phyloP scores from a whole-genome alignment of 2,797 vertebrate species.

The Carduelis carduelis region DNA sequence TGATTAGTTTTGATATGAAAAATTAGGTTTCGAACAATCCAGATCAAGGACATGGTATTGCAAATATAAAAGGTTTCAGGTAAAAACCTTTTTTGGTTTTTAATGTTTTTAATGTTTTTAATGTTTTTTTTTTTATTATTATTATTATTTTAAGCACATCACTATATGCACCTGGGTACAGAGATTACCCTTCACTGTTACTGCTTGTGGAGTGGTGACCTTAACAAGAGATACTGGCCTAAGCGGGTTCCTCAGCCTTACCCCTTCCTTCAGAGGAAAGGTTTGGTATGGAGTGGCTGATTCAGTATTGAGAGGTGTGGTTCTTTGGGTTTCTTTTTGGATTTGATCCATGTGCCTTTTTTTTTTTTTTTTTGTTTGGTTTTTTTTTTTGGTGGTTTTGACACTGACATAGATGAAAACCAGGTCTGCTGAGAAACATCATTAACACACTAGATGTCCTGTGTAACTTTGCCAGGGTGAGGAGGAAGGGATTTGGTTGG shows the following conservation, averaged over 20 bases:
- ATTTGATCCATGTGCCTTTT: neutral
- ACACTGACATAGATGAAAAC: neutral
- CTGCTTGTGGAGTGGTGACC: neutral
- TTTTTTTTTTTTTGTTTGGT: neutral
- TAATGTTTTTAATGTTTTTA: neutral
- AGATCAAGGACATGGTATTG: neutral
- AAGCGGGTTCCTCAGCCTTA: neutral
- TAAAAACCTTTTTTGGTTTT: neutral
- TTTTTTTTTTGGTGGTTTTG: neutral
- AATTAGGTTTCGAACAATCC: neutral
- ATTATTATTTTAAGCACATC: neutral
- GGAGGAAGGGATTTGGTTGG: neutral
- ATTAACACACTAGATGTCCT: neutral
- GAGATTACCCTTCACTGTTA: neutral
- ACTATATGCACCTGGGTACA: neutral
- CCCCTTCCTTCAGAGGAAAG: neutral
- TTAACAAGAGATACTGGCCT: neutral
- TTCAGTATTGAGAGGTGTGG: neutral
- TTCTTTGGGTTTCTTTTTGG: neutral
- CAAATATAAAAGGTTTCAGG: neutral
- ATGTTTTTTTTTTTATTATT: neutral
- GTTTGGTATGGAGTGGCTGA: neutral
- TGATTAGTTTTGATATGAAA: neutral
- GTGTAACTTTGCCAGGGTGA: neutral
- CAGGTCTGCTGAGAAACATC: neutral